These are phyloP conservation scores for Chaenocephalus aceratus DNA, from an alignment of 2,113 vertebrate species.

Conservation along the genomic window DNA sequence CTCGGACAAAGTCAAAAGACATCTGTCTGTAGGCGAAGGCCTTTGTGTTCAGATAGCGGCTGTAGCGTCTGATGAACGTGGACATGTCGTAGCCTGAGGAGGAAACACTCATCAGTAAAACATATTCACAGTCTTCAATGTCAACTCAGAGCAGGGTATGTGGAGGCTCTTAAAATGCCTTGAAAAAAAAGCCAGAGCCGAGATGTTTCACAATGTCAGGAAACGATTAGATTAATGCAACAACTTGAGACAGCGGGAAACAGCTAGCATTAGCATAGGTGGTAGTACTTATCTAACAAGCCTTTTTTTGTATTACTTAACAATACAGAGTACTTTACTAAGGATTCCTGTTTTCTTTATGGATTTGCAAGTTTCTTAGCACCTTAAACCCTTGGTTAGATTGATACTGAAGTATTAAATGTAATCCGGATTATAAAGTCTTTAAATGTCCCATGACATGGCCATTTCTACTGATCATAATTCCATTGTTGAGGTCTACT, in stretches of 20 bases:
- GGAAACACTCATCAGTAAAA: constrained; percentile 42
- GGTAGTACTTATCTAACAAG: background rate
- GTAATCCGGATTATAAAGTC: background rate
- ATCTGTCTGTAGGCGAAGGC: constrained; percentile 99
- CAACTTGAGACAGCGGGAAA: background rate
- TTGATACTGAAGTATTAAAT: background rate
- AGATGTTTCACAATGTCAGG: background rate
- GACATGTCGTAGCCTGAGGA: constrained; percentile 96
- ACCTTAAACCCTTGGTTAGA: background rate
- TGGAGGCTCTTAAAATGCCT: background rate
- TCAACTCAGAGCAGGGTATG: background rate
- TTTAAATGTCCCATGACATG: too few species aligned
- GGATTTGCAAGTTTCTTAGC: background rate
- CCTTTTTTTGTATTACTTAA: background rate
- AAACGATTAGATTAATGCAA: background rate
- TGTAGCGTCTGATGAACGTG: constrained; percentile 98
- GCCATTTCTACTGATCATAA: too few species aligned
- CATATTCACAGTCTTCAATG: constrained; percentile 13
- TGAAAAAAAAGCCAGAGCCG: background rate
- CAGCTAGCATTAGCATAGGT: too few species aligned
- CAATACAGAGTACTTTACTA: background rate
- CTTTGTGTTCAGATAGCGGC: constrained; percentile 98
- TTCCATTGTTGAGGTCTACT: too few species aligned
- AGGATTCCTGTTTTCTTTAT: background rate
- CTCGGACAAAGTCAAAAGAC: constrained; percentile 97